Conservation (phyloP, 1,140 invertebrate species). For the Drosophila ohnishii region DNA sequence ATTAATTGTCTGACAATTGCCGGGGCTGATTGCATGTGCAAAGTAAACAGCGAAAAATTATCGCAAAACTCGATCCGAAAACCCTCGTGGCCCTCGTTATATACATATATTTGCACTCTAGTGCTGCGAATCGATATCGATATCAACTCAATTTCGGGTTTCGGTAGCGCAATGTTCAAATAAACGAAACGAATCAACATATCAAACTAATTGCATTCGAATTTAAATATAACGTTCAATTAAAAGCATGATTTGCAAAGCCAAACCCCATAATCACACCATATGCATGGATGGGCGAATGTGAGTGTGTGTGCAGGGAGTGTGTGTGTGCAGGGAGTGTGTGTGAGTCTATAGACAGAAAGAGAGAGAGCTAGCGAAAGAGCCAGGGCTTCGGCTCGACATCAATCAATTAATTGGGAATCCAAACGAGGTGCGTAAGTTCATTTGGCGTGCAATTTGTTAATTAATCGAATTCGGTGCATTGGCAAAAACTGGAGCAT, state of each 20-base stretch:
- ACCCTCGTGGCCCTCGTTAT: slow-evolving; percentile 1
- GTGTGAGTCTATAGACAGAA: not conserved
- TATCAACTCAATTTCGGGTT: slow-evolving; percentile 36
- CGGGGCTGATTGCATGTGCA: slow-evolving; percentile 22
- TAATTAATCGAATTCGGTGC: slow-evolving; percentile 60
- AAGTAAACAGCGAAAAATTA: slow-evolving; percentile 22
- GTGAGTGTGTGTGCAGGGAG: not conserved
- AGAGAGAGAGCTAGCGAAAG: not conserved
- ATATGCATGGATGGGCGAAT: not conserved
- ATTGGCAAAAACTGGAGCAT: slow-evolving; percentile 52
- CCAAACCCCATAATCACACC: slow-evolving; percentile 20
- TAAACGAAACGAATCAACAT: slow-evolving; percentile 47
- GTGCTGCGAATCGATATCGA: slow-evolving; percentile 28
- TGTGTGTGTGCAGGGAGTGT: not conserved
- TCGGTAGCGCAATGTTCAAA: slow-evolving; percentile 36
- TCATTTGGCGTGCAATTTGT: slow-evolving; percentile 54
- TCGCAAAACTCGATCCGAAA: slow-evolving; percentile 10
- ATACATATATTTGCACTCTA: not conserved
- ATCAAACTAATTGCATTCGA: slow-evolving; percentile 50
- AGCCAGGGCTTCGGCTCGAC: slow-evolving; percentile 12
- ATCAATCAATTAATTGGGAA: slow-evolving; percentile 64
- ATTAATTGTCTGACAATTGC: slow-evolving; percentile 26
- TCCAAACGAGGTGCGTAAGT: slow-evolving; percentile 63
- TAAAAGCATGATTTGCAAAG: slow-evolving; percentile 40
- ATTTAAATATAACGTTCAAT: slow-evolving; percentile 57